Evolutionary conservation across 2,888 invertebrate genomes (phyloP).

Genomic region (Anagyrus pseudococci): DNA sequence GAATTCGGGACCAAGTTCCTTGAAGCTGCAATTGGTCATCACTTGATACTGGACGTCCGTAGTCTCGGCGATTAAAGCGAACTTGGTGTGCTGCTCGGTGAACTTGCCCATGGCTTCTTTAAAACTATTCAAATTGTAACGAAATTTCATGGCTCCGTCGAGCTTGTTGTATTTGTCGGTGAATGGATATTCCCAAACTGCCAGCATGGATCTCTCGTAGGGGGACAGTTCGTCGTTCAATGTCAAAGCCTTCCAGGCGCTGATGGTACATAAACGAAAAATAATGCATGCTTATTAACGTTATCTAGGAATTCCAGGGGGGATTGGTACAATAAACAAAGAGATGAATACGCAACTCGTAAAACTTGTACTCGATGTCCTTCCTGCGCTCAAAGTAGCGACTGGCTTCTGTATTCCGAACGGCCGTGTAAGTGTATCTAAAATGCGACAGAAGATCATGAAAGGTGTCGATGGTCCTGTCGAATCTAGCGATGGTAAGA

Average conservation of each 20-base stretch:
- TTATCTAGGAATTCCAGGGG: no score
- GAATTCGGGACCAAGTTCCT: background rate
- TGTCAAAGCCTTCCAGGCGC: background rate
- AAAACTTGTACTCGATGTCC: constrained; percentile 91
- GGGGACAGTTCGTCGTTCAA: background rate
- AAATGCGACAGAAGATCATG: constrained; percentile 96
- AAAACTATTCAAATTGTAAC: background rate
- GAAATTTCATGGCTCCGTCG: background rate
- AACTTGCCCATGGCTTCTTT: background rate
- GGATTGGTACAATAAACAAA: no score
- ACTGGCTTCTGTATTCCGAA: constrained; percentile 86
- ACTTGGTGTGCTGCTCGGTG: constrained; percentile 60
- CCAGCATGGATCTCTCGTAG: background rate
- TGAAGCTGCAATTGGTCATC: background rate
- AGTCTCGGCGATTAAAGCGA: background rate
- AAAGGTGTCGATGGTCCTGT: constrained; percentile 89
- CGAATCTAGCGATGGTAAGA: constrained; percentile 89
- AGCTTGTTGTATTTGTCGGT: background rate
- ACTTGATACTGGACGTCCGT: background rate
- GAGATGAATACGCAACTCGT: constrained; percentile 81
- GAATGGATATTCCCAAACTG: background rate
- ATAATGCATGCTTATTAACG: no score
- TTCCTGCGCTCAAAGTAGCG: constrained; percentile 96
- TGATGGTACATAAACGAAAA: no score
- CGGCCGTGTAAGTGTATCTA: constrained; percentile 93